These are phyloP conservation scores for Gambusia affinis DNA, from an alignment of 2,113 vertebrate genomes.

Conservation along the genomic window DNA sequence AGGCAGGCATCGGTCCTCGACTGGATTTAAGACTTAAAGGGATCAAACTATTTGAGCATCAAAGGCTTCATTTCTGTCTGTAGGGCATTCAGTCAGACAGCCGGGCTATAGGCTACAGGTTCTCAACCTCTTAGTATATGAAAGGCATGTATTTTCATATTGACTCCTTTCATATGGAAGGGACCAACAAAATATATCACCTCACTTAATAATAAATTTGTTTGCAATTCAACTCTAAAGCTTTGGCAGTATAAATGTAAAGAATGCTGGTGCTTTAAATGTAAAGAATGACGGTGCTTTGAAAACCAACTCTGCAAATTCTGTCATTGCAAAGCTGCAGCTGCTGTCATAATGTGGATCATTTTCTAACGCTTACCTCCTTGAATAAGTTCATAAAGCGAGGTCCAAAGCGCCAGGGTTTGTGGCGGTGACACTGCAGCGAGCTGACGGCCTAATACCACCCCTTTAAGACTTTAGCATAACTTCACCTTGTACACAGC, in stretches of 20 bases:
- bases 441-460: conserved; percentile 98
- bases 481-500: conserved; percentile 93
- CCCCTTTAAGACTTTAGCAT: no score
- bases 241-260: background rate
- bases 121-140: conserved; percentile 46
- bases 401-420: conserved; percentile 95
- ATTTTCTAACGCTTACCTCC: conserved; percentile 81
- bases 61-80: conserved; percentile 67
- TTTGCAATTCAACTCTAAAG: background rate
- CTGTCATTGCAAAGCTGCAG: no score
- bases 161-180: conserved; percentile 7
- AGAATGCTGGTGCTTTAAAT: background rate
- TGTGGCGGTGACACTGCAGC: conserved; percentile 96
- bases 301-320: background rate
- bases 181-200: background rate
- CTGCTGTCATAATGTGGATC: background rate
- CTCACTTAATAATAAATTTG: conserved; percentile 21
- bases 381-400: conserved; percentile 97
- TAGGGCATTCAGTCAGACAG: conserved; percentile 54
- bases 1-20: conserved; percentile 51
- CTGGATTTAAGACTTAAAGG: conserved; percentile 67
- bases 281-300: background rate
- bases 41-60: conserved; percentile 70
- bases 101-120: conserved; percentile 12
- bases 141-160: conserved; percentile 38